A percentile compares a stretch with the other conserved stretches of the same genome.
Evolutionary conservation across 2,113 vertebrate species (phyloP).

Genomic region (Notechis scutatus): DNA sequence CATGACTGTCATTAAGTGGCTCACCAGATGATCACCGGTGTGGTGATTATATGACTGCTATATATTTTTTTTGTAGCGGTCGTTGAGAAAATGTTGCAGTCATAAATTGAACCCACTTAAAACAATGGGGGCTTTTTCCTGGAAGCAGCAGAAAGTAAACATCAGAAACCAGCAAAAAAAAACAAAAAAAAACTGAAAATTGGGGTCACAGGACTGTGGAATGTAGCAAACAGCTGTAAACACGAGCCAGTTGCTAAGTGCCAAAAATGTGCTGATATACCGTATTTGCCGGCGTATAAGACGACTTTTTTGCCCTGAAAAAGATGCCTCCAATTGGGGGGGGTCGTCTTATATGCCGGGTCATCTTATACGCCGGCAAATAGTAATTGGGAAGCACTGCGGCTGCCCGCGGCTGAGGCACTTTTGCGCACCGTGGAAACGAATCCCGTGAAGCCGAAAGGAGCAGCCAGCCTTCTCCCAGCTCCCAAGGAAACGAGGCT

Average conservation of each 20-base stretch:
- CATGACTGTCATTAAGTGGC: neutral
- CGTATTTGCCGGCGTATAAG: too few relatives aligned
- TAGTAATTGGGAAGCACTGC: too few relatives aligned
- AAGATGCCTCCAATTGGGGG: too few relatives aligned
- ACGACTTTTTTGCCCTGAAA: too few relatives aligned
- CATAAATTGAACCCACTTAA: neutral
- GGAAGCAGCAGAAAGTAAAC: neutral
- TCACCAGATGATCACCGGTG: neutral
- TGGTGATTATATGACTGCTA: neutral
- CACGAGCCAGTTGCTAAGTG: neutral
- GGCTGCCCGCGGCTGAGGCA: too few relatives aligned
- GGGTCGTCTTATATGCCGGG: too few relatives aligned
- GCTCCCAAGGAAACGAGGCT: too few relatives aligned
- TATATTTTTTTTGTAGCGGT: neutral
- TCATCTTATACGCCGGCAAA: too few relatives aligned
- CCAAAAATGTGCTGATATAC: neutral
- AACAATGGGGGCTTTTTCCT: neutral
- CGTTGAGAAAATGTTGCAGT: neutral
- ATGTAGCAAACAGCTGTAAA: neutral
- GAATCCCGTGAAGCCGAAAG: too few relatives aligned
- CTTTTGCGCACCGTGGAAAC: too few relatives aligned
- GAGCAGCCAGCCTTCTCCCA: too few relatives aligned
- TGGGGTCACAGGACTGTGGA: neutral
- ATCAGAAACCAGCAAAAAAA: neutral
- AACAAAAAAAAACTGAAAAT: neutral